Evolutionary conservation across 53 echinoderm and acorn worm species (phyloP), one percentile per base, ranked within the genome.

Genomic region (Paelopatides confundens): DNA sequence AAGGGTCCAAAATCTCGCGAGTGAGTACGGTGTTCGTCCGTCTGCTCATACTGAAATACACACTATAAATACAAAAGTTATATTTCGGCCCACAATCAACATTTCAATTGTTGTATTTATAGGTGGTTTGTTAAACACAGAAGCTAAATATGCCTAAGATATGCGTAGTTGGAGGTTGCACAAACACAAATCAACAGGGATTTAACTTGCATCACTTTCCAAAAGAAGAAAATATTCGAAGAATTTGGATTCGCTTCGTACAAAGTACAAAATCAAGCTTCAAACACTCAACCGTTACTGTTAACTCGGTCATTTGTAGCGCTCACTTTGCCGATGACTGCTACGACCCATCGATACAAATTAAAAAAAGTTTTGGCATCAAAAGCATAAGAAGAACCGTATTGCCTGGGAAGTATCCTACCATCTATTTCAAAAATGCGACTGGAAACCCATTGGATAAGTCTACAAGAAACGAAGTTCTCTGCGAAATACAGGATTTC

Each of bases 111-210:
- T n/a, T n/a, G n/a, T n/a, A n/a, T n/a, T n/a, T 9, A 8, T 26
- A 63, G 15, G 7, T 29, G 29, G 8, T 8, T 29, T 2, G 21
- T 66, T 66, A 5, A 29, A 5, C 29, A 5, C 67, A 6, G 1
- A 66, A 66, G 29, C 15, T 31, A 29, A 74, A 5, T 33, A 54
- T 79, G 79, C 79, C 79, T 2, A 33, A 21, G 18, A 29, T 29
- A 53, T 79, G 79, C 51, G 54, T 79, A 33, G 79, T 79, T 15
- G 79, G 79, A 3, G 79, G 79, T n/a, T 79, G 79, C 26, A 28
- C 49, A 15, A 79, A 79, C 31, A 32, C 33, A 29, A 79, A 13
- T 15, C 17, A 48, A 18, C 52, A 53, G 13, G 51, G 51, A 50
- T 26, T 79, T 50, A 1, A 26, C 33, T 12, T 79, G 3, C 79